phyloP scores from a whole-genome alignment of 2,113 vertebrate species.

The Montifringilla adamsi region DNA sequence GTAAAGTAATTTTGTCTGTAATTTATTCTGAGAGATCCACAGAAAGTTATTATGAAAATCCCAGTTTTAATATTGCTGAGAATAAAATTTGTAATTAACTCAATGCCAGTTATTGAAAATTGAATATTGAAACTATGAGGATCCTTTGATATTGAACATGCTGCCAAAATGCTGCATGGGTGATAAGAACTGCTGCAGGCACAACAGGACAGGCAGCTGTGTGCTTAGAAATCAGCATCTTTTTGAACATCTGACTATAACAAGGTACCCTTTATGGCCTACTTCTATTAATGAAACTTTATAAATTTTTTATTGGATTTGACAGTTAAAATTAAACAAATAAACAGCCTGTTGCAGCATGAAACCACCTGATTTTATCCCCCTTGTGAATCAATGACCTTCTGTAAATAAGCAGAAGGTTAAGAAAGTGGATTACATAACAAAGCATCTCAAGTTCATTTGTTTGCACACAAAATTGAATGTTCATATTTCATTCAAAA shows the following conservation, averaged over 20 bases:
- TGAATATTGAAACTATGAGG: not conserved
- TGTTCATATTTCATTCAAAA: conserved; percentile 65
- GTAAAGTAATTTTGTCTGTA: not conserved
- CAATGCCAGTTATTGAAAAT: not conserved
- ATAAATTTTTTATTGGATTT: conserved; percentile 23
- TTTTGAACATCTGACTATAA: not conserved
- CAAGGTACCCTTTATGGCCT: not conserved
- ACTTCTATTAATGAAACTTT: conserved; percentile 32
- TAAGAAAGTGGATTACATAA: not conserved
- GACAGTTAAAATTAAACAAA: conserved; percentile 32
- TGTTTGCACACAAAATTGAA: conserved; percentile 28
- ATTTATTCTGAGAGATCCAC: not conserved
- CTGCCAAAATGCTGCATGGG: not conserved
- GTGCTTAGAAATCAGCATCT: not conserved
- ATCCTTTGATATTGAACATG: not conserved
- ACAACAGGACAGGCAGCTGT: not conserved
- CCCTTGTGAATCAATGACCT: not conserved
- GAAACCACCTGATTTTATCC: not conserved
- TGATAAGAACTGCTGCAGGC: not conserved
- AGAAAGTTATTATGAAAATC: not conserved
- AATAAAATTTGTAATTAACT: not conserved
- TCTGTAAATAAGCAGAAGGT: not conserved
- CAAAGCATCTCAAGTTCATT: not conserved
- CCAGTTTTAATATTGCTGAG: not conserved
- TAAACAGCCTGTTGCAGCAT: not conserved